phyloP scores from a whole-genome alignment of 2,888 invertebrate genomes.

The Megamerina dolium region DNA sequence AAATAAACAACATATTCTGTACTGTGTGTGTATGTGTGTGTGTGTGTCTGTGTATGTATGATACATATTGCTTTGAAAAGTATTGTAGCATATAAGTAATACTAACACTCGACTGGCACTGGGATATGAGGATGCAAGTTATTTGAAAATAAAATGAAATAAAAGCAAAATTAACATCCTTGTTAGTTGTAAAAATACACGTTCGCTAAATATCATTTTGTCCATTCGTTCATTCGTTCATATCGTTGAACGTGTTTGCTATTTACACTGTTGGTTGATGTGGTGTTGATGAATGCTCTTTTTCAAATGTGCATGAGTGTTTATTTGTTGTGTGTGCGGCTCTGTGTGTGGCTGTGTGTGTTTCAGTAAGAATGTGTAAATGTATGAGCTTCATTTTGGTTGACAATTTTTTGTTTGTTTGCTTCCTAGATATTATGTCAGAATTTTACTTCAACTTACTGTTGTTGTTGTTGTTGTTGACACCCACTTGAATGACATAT shows the following conservation, averaged over 20 bases:
- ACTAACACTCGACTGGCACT: no score
- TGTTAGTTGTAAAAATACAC: conserved; percentile 44
- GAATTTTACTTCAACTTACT: conserved; percentile 2
- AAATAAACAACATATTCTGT: no score
- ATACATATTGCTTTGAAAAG: no score
- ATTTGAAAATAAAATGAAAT: conserved; percentile 27
- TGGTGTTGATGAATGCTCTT: conserved; percentile 12
- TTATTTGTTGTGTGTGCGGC: conserved; percentile 9
- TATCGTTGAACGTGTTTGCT: no score
- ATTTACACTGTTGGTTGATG: conserved; percentile 13
- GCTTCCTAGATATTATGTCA: neutral
- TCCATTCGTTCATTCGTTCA: no score
- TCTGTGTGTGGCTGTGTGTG: conserved; percentile 1
- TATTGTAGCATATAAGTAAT: no score
- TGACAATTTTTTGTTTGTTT: conserved; percentile 2
- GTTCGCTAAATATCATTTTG: conserved; percentile 40
- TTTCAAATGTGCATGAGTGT: conserved; percentile 5
- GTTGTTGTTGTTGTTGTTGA: conserved; percentile 12
- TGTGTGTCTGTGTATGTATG: no score
- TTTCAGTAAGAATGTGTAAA: conserved; percentile 1
- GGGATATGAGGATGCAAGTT: no score
- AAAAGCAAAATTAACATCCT: conserved; percentile 41
- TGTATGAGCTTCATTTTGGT: conserved; percentile 14
- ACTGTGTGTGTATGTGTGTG: no score
- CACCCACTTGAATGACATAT: conserved; percentile 14